These are phyloP conservation scores for Spinus olivaceus DNA, from an alignment of 2,797 vertebrate genomes.

Conservation along the genomic window DNA sequence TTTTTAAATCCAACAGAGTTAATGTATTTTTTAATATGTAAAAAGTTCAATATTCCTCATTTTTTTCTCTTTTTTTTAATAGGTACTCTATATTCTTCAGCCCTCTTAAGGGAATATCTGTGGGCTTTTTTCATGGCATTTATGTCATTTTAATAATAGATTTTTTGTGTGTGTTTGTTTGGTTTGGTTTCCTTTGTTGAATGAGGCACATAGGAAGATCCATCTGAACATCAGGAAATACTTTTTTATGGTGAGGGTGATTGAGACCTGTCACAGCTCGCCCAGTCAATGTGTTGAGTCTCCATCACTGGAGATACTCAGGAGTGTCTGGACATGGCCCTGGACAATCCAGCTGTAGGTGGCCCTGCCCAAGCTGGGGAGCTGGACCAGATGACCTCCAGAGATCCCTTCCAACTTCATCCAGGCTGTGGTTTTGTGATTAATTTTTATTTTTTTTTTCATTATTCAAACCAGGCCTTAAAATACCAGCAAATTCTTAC, in stretches of 20 bases:
- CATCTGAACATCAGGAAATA: not conserved
- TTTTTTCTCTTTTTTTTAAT: not conserved
- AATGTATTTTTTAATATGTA: not conserved
- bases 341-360: not conserved
- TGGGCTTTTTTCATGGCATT: not conserved
- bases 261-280: rapidly evolving
- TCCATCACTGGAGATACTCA: not conserved
- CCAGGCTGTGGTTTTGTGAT: not conserved
- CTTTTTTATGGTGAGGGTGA: not conserved
- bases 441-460: not conserved
- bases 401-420: not conserved
- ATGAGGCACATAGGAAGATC: not conserved
- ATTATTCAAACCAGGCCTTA: not conserved
- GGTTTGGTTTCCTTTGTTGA: not conserved
- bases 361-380: not conserved
- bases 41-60: not conserved
- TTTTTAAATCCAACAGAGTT: not conserved
- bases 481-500: not conserved
- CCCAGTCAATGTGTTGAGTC: not conserved
- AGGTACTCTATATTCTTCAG: not conserved
- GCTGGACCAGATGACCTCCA: not conserved
- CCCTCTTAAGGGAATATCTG: not conserved
- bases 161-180: not conserved
- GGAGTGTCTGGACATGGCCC: not conserved
- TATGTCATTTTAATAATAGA: not conserved